Evolutionary conservation across 1,140 invertebrate species (phyloP).

Genomic region (Bombus superbus): DNA sequence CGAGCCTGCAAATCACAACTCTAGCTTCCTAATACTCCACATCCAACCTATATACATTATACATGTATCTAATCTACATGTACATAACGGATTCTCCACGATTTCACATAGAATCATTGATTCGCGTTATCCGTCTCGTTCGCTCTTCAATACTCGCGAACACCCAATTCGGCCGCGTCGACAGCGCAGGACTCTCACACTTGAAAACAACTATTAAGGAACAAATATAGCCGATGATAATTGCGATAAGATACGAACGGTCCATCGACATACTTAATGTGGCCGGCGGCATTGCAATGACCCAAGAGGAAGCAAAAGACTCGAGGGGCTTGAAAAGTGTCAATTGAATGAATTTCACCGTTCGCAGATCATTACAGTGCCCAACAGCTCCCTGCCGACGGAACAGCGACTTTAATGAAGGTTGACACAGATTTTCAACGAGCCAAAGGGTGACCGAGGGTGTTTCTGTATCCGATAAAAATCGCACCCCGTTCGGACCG

Average conservation of each 20-base stretch:
- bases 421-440: conserved; percentile 61
- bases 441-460: conserved; percentile 29
- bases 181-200: no score
- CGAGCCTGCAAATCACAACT: neutral
- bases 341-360: conserved; percentile 46
- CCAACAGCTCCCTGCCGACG: neutral
- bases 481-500: conserved; percentile 20
- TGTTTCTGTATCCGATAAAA: conserved; percentile 60
- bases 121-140: neutral
- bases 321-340: conserved; percentile 5
- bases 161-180: neutral
- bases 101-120: neutral
- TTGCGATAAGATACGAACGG: neutral
- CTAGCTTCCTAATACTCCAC: neutral
- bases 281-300: conserved; percentile 5
- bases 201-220: neutral
- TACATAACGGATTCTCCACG: neutral
- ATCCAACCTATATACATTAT: neutral
- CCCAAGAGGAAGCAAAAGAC: neutral
- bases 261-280: conserved; percentile 4
- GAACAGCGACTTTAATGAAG: conserved; percentile 51
- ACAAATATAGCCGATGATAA: neutral
- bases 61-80: neutral
- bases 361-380: conserved; percentile 39
- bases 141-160: neutral